phyloP scores from a whole-genome alignment of 2,113 vertebrate genomes.

The Catharus minimus region DNA sequence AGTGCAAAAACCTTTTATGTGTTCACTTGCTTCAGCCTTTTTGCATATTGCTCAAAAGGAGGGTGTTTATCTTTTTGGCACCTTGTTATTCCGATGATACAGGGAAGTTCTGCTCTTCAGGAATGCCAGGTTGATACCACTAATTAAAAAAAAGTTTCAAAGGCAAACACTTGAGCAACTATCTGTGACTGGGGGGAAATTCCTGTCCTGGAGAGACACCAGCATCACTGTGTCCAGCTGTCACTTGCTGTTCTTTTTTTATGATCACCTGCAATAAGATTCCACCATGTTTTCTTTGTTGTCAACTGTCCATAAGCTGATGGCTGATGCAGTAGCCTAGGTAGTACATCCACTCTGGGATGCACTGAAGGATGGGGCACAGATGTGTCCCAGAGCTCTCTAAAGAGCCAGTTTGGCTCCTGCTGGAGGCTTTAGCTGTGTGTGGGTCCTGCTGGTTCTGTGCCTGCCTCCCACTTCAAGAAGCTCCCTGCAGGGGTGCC shows the following conservation, averaged over 20 bases:
- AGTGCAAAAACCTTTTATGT: background rate
- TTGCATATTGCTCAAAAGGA: rapidly evolving
- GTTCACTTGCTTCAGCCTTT: background rate
- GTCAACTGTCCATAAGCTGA: background rate
- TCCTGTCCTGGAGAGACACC: background rate
- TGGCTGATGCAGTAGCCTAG: background rate
- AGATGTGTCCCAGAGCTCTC: background rate
- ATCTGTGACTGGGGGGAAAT: background rate
- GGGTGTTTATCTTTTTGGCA: background rate
- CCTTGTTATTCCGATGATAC: background rate
- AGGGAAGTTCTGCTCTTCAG: background rate
- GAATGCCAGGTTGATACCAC: background rate
- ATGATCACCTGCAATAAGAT: background rate
- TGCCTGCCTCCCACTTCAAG: background rate
- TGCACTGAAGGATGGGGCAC: background rate
- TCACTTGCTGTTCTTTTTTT: background rate
- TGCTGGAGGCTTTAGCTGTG: background rate
- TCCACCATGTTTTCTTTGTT: background rate
- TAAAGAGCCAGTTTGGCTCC: background rate
- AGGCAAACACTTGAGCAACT: background rate
- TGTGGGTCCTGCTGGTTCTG: background rate
- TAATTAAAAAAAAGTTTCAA: background rate
- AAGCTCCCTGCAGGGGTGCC: background rate
- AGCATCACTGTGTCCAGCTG: background rate
- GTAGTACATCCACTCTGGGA: background rate